Conservation (phyloP, 2,888 invertebrate genomes). For the Morpho deidamia region DNA sequence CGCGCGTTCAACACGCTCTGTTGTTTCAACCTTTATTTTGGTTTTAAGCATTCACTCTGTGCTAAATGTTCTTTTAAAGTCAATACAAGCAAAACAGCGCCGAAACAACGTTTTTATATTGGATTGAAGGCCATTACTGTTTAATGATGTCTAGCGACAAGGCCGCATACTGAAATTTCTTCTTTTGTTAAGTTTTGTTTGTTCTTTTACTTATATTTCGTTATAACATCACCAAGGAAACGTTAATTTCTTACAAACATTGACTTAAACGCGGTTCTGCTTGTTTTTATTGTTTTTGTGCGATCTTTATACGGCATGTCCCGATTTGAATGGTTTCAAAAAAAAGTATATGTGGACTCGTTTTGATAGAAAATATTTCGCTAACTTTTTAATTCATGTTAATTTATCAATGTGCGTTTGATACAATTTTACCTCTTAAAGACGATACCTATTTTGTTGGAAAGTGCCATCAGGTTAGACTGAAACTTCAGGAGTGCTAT, state of each 20-base stretch:
- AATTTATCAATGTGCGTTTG: neutral
- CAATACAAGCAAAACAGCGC: neutral
- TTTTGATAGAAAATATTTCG: slow-evolving; percentile 13
- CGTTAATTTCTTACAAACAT: neutral
- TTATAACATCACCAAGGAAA: neutral
- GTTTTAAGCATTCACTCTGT: slow-evolving; percentile 2
- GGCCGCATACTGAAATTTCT: too few relatives aligned
- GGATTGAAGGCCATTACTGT: too few relatives aligned
- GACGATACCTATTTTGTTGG: too few relatives aligned
- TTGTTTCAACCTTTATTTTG: slow-evolving; percentile 2
- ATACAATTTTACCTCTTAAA: too few relatives aligned
- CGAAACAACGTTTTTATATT: neutral
- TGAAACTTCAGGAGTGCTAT: too few relatives aligned
- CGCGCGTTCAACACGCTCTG: slow-evolving; percentile 2
- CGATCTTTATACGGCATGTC: slow-evolving; percentile 9
- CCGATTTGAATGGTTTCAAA: slow-evolving; percentile 9
- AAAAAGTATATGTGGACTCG: neutral
- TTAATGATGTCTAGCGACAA: too few relatives aligned
- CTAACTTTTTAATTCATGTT: neutral
- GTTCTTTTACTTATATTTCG: neutral
- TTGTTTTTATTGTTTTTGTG: slow-evolving; percentile 7
- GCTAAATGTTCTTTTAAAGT: neutral
- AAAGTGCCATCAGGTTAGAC: too few relatives aligned
- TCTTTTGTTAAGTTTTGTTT: too few relatives aligned
- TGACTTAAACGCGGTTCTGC: neutral